A percentile compares a stretch with the other conserved stretches of the same genome.
These are phyloP conservation scores for Anguilla rostrata DNA, from an alignment of 2,113 vertebrate species.

Conservation along the genomic window DNA sequence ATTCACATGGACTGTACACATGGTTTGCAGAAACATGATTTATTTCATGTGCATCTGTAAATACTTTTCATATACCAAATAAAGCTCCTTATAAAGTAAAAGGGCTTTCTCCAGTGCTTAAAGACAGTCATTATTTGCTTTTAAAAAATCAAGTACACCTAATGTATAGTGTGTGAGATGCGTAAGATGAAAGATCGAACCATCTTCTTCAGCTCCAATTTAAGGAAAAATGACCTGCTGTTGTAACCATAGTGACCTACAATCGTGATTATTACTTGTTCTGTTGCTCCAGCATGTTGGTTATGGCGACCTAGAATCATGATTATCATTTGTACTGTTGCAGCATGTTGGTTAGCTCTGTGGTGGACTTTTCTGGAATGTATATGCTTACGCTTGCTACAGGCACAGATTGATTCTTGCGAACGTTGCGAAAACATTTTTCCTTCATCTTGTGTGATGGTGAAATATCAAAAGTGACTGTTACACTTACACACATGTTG, in stretches of 20 bases:
- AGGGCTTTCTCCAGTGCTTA: background rate
- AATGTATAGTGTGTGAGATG: background rate
- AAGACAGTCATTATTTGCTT: background rate
- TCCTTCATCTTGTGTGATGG: background rate
- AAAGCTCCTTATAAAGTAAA: constrained; percentile 22
- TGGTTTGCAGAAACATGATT: background rate
- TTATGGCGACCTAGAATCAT: background rate
- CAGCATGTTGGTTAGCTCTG: background rate
- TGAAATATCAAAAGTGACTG: background rate
- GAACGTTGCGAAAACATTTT: background rate
- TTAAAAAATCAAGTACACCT: background rate
- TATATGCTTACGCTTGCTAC: background rate
- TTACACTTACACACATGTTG: background rate
- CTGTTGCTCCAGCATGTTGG: background rate
- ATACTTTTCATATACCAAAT: constrained; percentile 45
- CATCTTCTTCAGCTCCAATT: background rate
- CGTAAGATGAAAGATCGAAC: background rate
- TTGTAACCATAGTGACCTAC: background rate
- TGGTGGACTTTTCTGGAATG: background rate
- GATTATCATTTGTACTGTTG: background rate
- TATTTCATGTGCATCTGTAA: constrained; percentile 43
- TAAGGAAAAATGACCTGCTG: background rate
- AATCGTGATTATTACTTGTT: background rate
- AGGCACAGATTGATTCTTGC: background rate
- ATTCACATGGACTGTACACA: background rate